Evolutionary conservation across 2,888 invertebrate species (phyloP).

Genomic region (Catotricha subobsoleta): DNA sequence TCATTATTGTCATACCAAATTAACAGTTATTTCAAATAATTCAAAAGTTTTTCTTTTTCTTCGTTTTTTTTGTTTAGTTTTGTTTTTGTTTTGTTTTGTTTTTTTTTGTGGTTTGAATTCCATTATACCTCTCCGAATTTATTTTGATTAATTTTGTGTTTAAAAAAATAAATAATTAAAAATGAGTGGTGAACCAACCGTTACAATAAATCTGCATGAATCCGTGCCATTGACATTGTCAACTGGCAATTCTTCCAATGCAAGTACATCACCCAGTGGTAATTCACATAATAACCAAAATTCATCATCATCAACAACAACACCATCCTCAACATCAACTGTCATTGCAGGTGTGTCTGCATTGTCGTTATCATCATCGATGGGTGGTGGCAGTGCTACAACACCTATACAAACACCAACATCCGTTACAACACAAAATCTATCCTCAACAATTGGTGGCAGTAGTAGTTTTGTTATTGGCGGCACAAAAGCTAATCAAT

Average conservation of each 20-base stretch:
- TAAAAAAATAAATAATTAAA: background rate
- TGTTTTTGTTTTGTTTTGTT: no score
- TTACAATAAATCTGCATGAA: slow-evolving; percentile 4
- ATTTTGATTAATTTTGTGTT: no score
- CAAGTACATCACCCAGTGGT: background rate
- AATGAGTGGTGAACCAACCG: slow-evolving; percentile 7
- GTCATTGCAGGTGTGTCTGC: background rate
- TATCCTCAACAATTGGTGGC: background rate
- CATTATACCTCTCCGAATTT: no score
- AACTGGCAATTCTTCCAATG: background rate
- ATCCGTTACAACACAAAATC: no score
- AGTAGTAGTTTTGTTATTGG: background rate
- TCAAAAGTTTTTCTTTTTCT: no score
- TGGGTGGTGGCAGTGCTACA: no score
- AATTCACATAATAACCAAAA: background rate
- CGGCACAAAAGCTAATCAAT: slow-evolving; percentile 23
- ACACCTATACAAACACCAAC: background rate
- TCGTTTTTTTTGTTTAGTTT: no score
- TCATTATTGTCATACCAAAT: no score
- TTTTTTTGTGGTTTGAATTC: no score
- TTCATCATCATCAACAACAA: background rate
- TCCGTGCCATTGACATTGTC: background rate
- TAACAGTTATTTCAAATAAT: no score
- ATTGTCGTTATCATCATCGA: no score
- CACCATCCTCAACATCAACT: background rate